Conservation (phyloP, 2,888 invertebrate species). For the Hirtodrosophila trivittata region DNA sequence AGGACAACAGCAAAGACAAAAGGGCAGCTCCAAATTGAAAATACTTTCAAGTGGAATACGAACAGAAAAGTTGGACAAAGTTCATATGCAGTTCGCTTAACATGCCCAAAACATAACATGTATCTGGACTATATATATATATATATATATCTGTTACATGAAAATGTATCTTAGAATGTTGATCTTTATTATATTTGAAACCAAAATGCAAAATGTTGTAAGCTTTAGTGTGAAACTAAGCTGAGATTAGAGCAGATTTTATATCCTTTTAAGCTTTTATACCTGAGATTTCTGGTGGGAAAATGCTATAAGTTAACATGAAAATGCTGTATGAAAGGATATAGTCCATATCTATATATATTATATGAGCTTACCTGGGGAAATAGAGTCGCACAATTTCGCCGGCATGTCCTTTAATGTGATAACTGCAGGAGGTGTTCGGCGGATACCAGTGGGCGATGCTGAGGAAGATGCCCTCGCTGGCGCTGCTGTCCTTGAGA, state of each 20-base stretch:
- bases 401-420: constrained; percentile 93
- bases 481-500: constrained; percentile 90
- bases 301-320: no score
- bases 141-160: no score
- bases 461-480: constrained; percentile 94
- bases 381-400: constrained; percentile 95
- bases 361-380: constrained; percentile 87
- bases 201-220: no score
- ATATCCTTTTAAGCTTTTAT: no score
- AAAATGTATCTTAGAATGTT: no score
- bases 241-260: no score
- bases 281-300: no score
- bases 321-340: no score
- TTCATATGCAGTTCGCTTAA: background rate
- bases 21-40: background rate
- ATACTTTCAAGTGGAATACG: background rate
- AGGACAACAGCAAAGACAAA: background rate
- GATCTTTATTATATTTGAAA: no score
- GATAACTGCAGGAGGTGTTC: constrained; percentile 95
- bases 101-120: no score
- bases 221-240: no score
- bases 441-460: constrained; percentile 98
- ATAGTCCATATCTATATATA: background rate
- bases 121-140: no score
- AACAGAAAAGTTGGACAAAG: background rate